These are phyloP conservation scores for Chrysomela aeneicollis DNA, from an alignment of 2,888 invertebrate species.

Conservation along the genomic window DNA sequence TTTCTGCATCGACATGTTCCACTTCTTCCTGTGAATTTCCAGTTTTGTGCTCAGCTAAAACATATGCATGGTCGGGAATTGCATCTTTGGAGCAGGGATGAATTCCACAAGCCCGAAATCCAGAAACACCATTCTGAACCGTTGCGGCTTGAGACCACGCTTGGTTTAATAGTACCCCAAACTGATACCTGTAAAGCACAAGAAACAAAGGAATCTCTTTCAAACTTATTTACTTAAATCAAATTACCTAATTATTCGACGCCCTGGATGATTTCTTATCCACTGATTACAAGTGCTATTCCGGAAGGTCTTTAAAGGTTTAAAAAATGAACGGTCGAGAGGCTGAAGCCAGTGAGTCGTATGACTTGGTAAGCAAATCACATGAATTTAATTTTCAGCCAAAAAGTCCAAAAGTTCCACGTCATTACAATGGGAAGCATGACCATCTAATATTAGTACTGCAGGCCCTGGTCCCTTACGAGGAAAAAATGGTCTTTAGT, in stretches of 20 bases:
- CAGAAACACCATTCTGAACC: too few relatives aligned
- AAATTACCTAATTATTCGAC: constrained; percentile 21
- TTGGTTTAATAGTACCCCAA: too few relatives aligned
- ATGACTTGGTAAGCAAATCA: constrained; percentile 46
- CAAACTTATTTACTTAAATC: too few relatives aligned
- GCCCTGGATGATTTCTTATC: constrained; percentile 29
- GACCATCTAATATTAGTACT: constrained; percentile 50
- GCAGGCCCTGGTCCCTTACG: constrained; percentile 47
- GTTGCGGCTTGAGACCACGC: too few relatives aligned
- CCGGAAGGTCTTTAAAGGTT: constrained; percentile 28
- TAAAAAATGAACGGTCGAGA: constrained; percentile 41
- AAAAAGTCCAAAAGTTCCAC: constrained; percentile 32
- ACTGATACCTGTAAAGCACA: too few relatives aligned
- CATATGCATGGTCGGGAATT: too few relatives aligned
- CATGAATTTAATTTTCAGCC: constrained; percentile 42
- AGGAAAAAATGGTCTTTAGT: constrained; percentile 43
- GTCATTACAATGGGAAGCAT: constrained; percentile 44
- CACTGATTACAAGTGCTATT: constrained; percentile 15
- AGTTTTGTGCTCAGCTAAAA: too few relatives aligned
- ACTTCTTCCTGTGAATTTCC: too few relatives aligned
- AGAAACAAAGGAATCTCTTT: too few relatives aligned
- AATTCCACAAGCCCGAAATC: too few relatives aligned
- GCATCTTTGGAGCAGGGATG: too few relatives aligned
- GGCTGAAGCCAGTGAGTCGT: constrained; percentile 41
- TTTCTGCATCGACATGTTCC: too few relatives aligned